Evolutionary conservation across 2,113 vertebrate species (phyloP), one percentile per base, ranked within the genome.

Genomic region (Oenanthe melanoleuca): DNA sequence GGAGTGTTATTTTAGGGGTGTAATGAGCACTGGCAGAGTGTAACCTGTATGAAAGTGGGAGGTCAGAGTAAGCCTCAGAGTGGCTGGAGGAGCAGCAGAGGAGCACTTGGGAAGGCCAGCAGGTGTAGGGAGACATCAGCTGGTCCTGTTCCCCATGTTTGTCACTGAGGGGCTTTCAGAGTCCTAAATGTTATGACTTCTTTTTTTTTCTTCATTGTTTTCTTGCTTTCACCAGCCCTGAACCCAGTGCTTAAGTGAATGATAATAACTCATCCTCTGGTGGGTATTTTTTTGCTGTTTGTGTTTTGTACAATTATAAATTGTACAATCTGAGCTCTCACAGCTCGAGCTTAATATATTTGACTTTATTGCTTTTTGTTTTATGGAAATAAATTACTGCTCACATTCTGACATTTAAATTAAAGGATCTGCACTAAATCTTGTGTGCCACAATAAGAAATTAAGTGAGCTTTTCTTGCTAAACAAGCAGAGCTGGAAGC

Each of bases 301-400:
- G 49, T 94, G 66, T 77, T 90, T 81, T 82, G 34, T 88, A 59
- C 83, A 95, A 96, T 95, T 97, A 95, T 98, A 98, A 97, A 98
- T 97, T 93, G 91, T 64, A 75, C 78, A 73, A 97, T 95, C 80
- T 94, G 83, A 97, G 90, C 80, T 86, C 95, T 95, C 93, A 84
- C 65, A 95, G 96, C 72, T 61, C 97, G 63, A 92, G 82, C 95
- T 97, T 97, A 96, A 97, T 98, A 97, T 96, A 97, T 97, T 95
- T 96, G 93, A 96, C 88, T 97, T 98, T 97, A 98, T 97, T 97
- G 97, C 96, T 96, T 97, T 97, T 92, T 37, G 38, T 86, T 98
- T 97, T 98, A 97, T 96, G 97, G 97, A 97, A 98, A 97, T 97
- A 97, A 97, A 97, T 97, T 97, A 97, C 89, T 74, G 95, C 73